A percentile compares a stretch with the other conserved stretches of the same genome.
Conservation (phyloP, 2,888 invertebrate genomes). For the Selenia dentaria region DNA sequence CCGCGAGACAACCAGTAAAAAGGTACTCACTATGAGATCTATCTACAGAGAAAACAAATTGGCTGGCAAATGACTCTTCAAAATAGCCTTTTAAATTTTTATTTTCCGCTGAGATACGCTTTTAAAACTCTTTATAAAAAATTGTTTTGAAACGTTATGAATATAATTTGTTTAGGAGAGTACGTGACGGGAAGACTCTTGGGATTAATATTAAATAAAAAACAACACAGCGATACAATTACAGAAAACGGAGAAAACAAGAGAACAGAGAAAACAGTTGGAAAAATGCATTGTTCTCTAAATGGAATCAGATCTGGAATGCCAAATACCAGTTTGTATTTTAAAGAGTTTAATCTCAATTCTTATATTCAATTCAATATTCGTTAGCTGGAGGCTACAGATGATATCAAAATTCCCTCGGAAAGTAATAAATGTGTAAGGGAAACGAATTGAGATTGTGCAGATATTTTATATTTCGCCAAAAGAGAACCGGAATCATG, state of each 20-base stretch:
- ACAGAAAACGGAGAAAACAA: no score
- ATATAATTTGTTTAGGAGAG: conserved; percentile 30
- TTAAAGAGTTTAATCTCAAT: conserved; percentile 8
- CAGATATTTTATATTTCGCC: conserved; percentile 54
- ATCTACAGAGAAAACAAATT: conserved; percentile 50
- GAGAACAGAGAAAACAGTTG: no score
- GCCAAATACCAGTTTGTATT: background rate
- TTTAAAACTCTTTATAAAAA: conserved; percentile 44
- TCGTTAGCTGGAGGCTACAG: conserved; percentile 29
- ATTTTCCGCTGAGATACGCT: conserved; percentile 39
- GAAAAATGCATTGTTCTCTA: conserved; percentile 8
- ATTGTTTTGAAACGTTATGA: conserved; percentile 33
- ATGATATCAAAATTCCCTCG: conserved; percentile 34
- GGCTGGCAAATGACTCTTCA: conserved; percentile 36
- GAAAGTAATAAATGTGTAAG: conserved; percentile 46
- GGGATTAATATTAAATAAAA: conserved; percentile 9
- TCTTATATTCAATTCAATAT: conserved; percentile 13
- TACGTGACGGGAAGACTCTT: conserved; percentile 9
- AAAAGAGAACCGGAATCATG: conserved; percentile 37
- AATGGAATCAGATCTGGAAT: conserved; percentile 12
- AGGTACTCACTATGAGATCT: conserved; percentile 53
- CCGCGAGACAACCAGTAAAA: conserved; percentile 47
- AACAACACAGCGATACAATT: conserved; percentile 8
- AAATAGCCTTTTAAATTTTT: conserved; percentile 49
- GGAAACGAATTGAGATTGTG: conserved; percentile 54